Evolutionary conservation across 2,113 vertebrate genomes (phyloP).

Genomic region (Menidia beryllina): DNA sequence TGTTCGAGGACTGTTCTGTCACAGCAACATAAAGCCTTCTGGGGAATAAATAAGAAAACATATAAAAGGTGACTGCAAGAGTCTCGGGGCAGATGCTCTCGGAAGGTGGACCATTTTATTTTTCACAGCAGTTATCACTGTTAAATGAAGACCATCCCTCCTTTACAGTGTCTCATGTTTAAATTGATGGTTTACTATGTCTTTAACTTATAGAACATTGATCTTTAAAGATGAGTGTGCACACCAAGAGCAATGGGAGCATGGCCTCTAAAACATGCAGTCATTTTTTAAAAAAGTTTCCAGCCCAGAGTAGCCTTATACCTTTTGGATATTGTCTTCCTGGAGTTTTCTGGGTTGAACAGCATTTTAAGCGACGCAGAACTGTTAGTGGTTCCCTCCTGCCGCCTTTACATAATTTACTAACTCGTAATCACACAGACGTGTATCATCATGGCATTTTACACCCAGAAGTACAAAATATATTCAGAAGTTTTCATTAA

Average conservation of each 20-base stretch:
- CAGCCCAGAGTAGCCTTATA: neutral
- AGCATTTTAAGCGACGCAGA: too few relatives aligned
- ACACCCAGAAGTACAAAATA: too few relatives aligned
- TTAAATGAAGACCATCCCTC: neutral
- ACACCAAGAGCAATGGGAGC: neutral
- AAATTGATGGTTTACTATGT: neutral
- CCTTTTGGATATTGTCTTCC: too few relatives aligned
- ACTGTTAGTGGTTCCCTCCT: too few relatives aligned
- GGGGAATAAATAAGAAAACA: constrained; percentile 47
- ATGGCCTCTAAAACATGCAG: neutral
- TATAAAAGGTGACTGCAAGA: constrained; percentile 36
- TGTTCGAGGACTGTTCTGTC: constrained; percentile 25
- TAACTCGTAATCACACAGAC: too few relatives aligned
- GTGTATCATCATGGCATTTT: too few relatives aligned
- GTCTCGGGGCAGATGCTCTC: neutral
- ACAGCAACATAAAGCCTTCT: constrained; percentile 27
- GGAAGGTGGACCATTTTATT: constrained; percentile 15
- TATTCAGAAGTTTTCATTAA: too few relatives aligned
- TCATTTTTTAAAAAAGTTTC: too few relatives aligned
- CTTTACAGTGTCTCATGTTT: neutral
- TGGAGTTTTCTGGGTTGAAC: too few relatives aligned
- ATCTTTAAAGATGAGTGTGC: neutral
- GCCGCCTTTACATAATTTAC: too few relatives aligned
- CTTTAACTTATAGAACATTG: neutral
- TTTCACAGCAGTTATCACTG: constrained; percentile 8